These are phyloP conservation scores for Caenorhabditis uteleia DNA, from an alignment of 2,888 invertebrate genomes.

Conservation along the genomic window DNA sequence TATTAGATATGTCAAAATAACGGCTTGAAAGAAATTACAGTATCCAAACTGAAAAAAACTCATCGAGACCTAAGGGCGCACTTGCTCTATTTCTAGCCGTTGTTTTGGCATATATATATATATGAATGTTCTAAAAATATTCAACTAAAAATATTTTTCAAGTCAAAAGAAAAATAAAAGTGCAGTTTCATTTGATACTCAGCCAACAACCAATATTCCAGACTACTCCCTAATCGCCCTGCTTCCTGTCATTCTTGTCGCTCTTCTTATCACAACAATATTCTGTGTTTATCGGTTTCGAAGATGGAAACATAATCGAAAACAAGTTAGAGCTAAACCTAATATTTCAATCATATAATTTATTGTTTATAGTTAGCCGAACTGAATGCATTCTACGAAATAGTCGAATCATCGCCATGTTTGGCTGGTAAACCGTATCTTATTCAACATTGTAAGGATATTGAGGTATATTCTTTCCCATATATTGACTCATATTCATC, in stretches of 20 bases:
- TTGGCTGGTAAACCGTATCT: slow-evolving; percentile 24
- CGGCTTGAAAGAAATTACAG: too few species aligned
- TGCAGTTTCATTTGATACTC: too few species aligned
- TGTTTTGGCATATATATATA: too few species aligned
- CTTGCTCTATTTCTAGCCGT: too few species aligned
- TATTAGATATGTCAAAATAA: too few species aligned
- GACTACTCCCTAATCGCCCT: slow-evolving; percentile 53
- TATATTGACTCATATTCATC: too few species aligned
- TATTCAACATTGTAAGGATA: slow-evolving; percentile 24
- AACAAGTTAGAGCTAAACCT: slow-evolving; percentile 23
- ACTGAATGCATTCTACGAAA: slow-evolving; percentile 44
- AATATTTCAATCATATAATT: background rate
- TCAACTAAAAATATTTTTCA: too few species aligned
- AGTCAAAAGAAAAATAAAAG: too few species aligned
- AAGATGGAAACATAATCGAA: slow-evolving; percentile 36
- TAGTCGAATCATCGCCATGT: slow-evolving; percentile 42
- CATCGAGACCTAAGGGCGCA: too few species aligned
- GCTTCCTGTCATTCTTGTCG: slow-evolving; percentile 49
- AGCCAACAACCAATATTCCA: too few species aligned
- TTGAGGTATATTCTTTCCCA: slow-evolving; percentile 19
- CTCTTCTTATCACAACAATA: slow-evolving; percentile 33
- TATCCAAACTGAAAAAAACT: too few species aligned
- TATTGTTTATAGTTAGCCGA: slow-evolving; percentile 38
- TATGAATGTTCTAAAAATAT: too few species aligned
- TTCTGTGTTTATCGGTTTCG: slow-evolving; percentile 43